Conservation (phyloP, 1,140 invertebrate species). For the Hyposmocoma kahamanoa region DNA sequence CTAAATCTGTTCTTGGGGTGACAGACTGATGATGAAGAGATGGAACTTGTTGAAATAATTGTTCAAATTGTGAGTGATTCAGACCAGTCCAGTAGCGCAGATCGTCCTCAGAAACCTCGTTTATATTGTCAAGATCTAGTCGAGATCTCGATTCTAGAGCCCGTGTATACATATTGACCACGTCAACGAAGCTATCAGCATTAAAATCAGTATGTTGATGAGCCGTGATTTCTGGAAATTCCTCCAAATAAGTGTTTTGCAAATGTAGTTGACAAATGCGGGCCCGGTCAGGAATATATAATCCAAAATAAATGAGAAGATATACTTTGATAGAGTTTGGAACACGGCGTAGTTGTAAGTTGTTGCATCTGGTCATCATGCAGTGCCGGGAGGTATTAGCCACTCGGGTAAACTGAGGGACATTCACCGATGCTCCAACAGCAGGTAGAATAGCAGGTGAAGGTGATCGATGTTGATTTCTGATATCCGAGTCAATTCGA, state of each 20-base stretch:
- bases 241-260: not conserved
- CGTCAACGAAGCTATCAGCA: not conserved
- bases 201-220: not conserved
- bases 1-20: not conserved
- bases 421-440: not conserved
- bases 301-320: not conserved
- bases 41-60: not conserved
- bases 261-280: not conserved
- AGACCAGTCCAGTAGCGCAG: slow-evolving; percentile 5
- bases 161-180: not conserved
- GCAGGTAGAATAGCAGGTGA: not conserved
- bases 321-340: not conserved
- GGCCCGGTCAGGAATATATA: not conserved
- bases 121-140: slow-evolving; percentile 4
- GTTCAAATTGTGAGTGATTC: not conserved
- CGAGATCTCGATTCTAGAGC: not conserved
- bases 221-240: not conserved
- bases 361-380: not conserved
- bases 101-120: not conserved
- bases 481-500: not conserved
- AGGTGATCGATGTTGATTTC: not conserved
- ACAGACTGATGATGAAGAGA: not conserved
- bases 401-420: not conserved
- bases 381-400: not conserved
- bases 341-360: not conserved